Evolutionary conservation across 2,113 vertebrate genomes (phyloP).

Genomic region (Circaetus gallicus): DNA sequence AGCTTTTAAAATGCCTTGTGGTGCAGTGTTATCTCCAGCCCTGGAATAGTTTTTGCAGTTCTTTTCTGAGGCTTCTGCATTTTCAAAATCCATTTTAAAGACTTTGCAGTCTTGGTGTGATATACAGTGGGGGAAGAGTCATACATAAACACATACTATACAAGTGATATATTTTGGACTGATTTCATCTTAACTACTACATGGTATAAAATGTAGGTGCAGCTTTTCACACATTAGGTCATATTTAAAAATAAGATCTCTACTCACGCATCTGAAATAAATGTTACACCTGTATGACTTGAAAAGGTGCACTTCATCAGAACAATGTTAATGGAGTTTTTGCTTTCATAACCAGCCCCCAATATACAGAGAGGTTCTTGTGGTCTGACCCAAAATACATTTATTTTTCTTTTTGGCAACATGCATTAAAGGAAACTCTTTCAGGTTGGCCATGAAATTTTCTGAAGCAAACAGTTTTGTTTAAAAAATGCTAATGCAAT

Average conservation of each 20-base stretch:
- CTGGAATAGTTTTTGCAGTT: background rate
- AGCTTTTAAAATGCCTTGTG: background rate
- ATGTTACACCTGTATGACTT: background rate
- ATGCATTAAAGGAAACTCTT: background rate
- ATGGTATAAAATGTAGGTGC: background rate
- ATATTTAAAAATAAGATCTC: background rate
- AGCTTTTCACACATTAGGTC: background rate
- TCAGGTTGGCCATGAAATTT: background rate
- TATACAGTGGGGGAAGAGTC: background rate
- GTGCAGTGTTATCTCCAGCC: background rate
- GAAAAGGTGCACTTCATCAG: background rate
- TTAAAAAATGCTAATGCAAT: background rate
- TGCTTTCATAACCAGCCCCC: background rate
- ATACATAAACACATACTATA: background rate
- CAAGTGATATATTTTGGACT: background rate
- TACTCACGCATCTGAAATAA: background rate
- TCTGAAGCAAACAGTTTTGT: background rate
- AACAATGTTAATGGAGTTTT: background rate
- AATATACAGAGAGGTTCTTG: background rate
- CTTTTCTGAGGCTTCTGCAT: background rate
- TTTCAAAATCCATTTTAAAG: constrained; percentile 31
- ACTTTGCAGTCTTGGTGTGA: background rate
- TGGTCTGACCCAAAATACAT: background rate
- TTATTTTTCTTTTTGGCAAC: background rate
- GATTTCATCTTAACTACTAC: background rate